Evolutionary conservation across 2,888 invertebrate genomes (phyloP), one percentile per base, ranked within the genome.

Genomic region (Hedychridium roseum): DNA sequence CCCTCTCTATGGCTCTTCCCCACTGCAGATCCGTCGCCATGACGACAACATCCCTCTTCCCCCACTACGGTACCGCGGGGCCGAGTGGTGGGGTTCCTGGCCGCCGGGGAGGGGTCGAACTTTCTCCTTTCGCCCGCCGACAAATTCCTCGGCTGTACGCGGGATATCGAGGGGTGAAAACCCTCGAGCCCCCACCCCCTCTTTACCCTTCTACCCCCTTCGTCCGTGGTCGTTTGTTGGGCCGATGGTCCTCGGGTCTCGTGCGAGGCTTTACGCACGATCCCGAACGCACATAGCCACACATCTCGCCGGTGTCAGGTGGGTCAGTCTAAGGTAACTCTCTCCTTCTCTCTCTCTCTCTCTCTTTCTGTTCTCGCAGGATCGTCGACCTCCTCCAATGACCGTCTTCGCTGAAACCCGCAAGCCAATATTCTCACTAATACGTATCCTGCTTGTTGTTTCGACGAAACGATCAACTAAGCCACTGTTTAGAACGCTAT

Each of bases 31-130:
- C 31, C 48, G 76, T 78, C 56, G 52, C 60, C 73, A 76, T 76
- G 73, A 46, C 70, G 64, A 78, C 77, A 64, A 70, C 70, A 73
- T 74, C 75, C 76, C 75, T 70, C 65, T 34, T 34, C 50, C 66
- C 67, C 68, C 57, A 56, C 70, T 51, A 49, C 27, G 7, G n/a
- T 20, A 30, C 16, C 31, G 16, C 14, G 17, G 35, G 39, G 42
- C 35, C 56, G 47, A 60, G 54, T 60, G 70, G 68, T 68, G 69
- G 71, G 68, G 66, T 44, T 20, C 55, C 54, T 48, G 56, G 61
- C 51, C 64, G 43, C 58, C n/a, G n/a, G 65, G 61, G 56, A 58
- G 66, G 66, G 68, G 66, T 53, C 50, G 48, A 50, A 15, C 30
- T n/a, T n/a, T n/a, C n/a, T n/a, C n/a, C n/a, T n/a, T n/a, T n/a